Evolutionary conservation across 2,888 invertebrate species (phyloP).

Genomic region (Phengaris arion): DNA sequence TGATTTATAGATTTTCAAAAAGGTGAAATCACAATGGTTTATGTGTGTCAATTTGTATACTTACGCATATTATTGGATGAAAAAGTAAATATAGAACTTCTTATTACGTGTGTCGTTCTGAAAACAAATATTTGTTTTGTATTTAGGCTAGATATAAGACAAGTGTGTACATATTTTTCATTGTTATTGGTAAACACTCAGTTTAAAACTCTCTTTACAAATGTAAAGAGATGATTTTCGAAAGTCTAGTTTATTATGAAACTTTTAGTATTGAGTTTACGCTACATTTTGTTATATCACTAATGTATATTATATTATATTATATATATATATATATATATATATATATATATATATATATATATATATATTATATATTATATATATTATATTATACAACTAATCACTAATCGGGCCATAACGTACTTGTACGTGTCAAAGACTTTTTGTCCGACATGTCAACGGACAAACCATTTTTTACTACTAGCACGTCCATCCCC

Average conservation of each 20-base stretch:
- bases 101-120: background rate
- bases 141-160: background rate
- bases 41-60: background rate
- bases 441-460: no score
- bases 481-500: slow-evolving; percentile 88
- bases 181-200: background rate
- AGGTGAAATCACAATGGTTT: no score
- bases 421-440: no score
- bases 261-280: background rate
- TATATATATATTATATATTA: no score
- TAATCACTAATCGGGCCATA: no score
- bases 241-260: background rate
- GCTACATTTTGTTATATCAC: no score
- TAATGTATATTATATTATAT: no score
- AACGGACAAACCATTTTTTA: background rate
- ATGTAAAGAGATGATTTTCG: background rate
- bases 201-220: background rate
- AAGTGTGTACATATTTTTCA: background rate
- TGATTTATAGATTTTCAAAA: no score
- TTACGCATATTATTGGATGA: background rate
- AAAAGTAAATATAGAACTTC: background rate
- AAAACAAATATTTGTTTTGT: background rate
- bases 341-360: no score
- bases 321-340: no score
- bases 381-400: no score